Base-by-base conservation (phyloP, 1,140 invertebrate species). In the Bombyx mori region DNA sequence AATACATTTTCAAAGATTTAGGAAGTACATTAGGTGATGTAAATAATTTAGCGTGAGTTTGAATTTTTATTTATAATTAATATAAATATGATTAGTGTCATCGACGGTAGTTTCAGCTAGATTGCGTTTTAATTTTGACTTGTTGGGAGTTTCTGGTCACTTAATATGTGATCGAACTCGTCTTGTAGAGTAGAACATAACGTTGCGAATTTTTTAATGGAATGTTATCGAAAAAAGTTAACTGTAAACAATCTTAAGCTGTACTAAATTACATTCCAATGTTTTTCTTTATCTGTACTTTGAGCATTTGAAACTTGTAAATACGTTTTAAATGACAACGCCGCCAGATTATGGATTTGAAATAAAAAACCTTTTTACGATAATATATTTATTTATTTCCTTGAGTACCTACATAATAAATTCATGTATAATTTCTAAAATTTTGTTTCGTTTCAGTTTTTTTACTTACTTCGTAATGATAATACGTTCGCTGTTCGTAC, bases 311-410 rank as follows among this genome's bases (percentile, higher is more conserved):
- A 73, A 77, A 75, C 63, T 72, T 79, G 73, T 82, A 82, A 73
- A 75, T 82, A 82, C 57, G 56, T 74, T 77, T 74, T 79, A 70
- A 79, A 70, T 62, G 61, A 73, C 75, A 78, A 66, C 62, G 69
- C 63, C 69, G 65, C 72, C 71, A 75, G 72, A 76, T 73, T 69
- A 76, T 66, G 68, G 75, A 81, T 78, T 83, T 79, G 78, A 83
- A 35, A 77, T 83, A 79, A 81, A 81, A 42, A 76, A 79, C 60
- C 69, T 75, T 79, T 80, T 77, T 79, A 64, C 59, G 69, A 61
- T 64, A 35, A 68, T 50, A 18, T 12, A 8, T 52, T 57, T 60
- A 62, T 60, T 51, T 53, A 48, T 44, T 55, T 57, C 8, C 6
- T 1, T 18, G 12, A 18, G 12, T 18, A 18, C 12, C 0, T 18